Evolutionary conservation across 2,888 invertebrate species (phyloP).

Genomic region (Melitaea athalia): DNA sequence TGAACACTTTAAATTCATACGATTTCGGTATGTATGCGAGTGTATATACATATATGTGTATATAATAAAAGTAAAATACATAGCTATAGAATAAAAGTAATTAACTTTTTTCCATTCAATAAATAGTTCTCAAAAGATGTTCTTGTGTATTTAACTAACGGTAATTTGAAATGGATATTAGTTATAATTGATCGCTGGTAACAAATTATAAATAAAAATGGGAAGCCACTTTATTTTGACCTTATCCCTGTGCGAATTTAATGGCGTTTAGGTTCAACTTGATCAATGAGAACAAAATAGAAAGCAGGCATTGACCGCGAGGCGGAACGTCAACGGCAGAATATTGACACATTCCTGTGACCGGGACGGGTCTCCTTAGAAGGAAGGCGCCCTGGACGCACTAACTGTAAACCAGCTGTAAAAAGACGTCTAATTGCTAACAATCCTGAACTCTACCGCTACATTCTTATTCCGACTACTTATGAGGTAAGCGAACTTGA

Average conservation of each 20-base stretch:
- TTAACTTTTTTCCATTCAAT: too few relatives aligned
- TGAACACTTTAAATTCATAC: too few relatives aligned
- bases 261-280: constrained; percentile 27
- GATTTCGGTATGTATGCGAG: too few relatives aligned
- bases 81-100: too few relatives aligned
- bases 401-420: constrained; percentile 67
- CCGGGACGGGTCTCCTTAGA: constrained; percentile 67
- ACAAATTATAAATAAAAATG: neutral
- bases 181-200: neutral
- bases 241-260: constrained; percentile 26
- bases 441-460: constrained; percentile 50
- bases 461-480: constrained; percentile 41
- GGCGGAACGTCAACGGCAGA: constrained; percentile 51
- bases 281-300: constrained; percentile 41
- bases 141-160: neutral
- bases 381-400: constrained; percentile 63
- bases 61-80: too few relatives aligned
- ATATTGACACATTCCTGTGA: constrained; percentile 68
- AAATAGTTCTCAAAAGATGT: too few relatives aligned
- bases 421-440: constrained; percentile 68
- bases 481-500: constrained; percentile 30
- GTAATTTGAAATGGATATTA: neutral
- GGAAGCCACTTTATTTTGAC: constrained; percentile 26
- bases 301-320: constrained; percentile 48
- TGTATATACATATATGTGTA: too few relatives aligned